Conservation (phyloP, 2,888 invertebrate species). For the Galeruca laticollis region DNA sequence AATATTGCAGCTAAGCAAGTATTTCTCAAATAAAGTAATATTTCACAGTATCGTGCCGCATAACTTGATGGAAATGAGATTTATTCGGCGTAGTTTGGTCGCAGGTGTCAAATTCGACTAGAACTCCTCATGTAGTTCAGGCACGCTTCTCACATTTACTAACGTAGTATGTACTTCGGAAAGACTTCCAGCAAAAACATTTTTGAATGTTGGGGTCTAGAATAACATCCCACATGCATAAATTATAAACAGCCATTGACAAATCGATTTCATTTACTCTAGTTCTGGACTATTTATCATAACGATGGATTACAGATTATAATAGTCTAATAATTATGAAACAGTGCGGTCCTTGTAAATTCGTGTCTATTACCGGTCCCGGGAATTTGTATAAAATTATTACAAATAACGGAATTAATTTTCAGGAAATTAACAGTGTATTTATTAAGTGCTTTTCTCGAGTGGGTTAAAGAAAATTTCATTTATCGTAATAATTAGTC, state of each 20-base stretch:
- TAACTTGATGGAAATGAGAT: conserved; percentile 44
- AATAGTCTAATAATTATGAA: neutral
- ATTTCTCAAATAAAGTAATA: neutral
- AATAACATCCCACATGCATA: neutral
- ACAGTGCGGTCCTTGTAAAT: no score
- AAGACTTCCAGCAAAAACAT: conserved; percentile 10
- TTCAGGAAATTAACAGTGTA: no score
- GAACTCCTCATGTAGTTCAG: conserved; percentile 56
- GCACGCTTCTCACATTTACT: conserved; percentile 59
- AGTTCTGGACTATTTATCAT: neutral
- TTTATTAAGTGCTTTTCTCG: no score
- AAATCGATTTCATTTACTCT: neutral
- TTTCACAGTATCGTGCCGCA: neutral
- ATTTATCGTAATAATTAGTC: no score
- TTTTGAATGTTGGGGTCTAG: neutral
- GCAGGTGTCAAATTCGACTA: conserved; percentile 59
- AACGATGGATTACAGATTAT: neutral
- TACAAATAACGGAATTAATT: no score
- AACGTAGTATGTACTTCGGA: conserved; percentile 57
- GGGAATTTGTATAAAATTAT: no score
- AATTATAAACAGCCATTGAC: neutral
- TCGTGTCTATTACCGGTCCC: no score
- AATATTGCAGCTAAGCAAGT: neutral
- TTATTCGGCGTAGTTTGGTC: conserved; percentile 53
- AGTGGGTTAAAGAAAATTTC: no score